phyloP scores from a whole-genome alignment of 1,140 invertebrate species.

The Harpegnathos saltator region DNA sequence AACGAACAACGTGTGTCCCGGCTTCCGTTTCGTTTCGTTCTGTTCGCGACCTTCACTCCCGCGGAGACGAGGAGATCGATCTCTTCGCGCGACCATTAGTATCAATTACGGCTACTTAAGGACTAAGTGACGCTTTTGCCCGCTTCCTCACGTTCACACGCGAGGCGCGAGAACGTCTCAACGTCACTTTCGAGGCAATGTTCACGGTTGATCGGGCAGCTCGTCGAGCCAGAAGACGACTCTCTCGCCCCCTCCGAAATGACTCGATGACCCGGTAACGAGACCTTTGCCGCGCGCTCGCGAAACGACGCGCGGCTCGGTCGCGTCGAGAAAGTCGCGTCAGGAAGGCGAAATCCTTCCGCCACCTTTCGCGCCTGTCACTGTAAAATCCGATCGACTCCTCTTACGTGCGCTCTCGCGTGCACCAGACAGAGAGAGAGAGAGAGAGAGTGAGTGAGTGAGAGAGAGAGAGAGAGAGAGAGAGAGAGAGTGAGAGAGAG shows the following conservation, averaged over 20 bases:
- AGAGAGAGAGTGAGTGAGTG: too few relatives aligned
- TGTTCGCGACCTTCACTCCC: neutral
- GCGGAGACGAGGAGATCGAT: neutral
- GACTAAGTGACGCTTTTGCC: slow-evolving; percentile 22
- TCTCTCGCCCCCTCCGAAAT: slow-evolving; percentile 8
- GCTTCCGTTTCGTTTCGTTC: neutral
- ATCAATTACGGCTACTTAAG: neutral
- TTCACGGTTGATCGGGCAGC: slow-evolving; percentile 19
- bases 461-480: too few relatives aligned
- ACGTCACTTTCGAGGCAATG: slow-evolving; percentile 26
- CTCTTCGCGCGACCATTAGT: neutral
- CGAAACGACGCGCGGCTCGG: slow-evolving; percentile 32
- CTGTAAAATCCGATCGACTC: slow-evolving; percentile 70
- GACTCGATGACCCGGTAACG: slow-evolving; percentile 21
- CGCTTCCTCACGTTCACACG: neutral
- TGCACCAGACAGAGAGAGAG: too few relatives aligned
- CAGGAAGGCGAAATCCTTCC: slow-evolving; percentile 60
- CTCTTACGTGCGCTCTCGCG: slow-evolving; percentile 80
- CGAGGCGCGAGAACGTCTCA: neutral
- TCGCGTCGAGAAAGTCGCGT: slow-evolving; percentile 62
- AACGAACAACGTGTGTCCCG: too few relatives aligned
- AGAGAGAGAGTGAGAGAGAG: too few relatives aligned
- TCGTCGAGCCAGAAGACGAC: slow-evolving; percentile 31
- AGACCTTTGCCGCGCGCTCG: slow-evolving; percentile 1
- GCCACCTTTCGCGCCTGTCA: neutral